These are phyloP conservation scores for Cantharis lateralis DNA, from an alignment of 2,888 invertebrate species.

Conservation along the genomic window DNA sequence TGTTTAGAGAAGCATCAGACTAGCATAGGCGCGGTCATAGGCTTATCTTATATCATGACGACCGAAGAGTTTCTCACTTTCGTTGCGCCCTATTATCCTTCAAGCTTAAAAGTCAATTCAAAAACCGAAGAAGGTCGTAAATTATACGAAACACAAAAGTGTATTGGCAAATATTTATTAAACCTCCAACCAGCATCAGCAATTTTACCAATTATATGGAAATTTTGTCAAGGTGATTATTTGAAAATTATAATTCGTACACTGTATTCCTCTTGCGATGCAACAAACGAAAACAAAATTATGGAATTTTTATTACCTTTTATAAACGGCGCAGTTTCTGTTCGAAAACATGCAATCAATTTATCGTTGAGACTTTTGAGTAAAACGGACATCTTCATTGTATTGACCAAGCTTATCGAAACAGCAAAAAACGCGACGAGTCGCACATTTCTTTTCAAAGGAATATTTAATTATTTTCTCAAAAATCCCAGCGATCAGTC, in stretches of 20 bases:
- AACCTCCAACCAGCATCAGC: conserved; percentile 9
- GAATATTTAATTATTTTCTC: conserved; percentile 10
- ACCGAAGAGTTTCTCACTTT: not conserved
- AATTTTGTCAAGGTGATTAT: conserved; percentile 19
- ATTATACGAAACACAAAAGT: not conserved
- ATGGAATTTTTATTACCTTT: conserved; percentile 8
- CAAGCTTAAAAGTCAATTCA: not conserved
- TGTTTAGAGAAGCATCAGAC: not conserved
- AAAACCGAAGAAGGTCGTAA: not conserved
- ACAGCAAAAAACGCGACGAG: conserved; percentile 3
- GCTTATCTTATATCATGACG: not conserved
- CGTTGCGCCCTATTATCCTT: not conserved
- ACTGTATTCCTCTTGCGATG: conserved; percentile 9
- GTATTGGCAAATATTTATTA: conserved; percentile 4
- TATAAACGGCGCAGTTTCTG: conserved; percentile 7
- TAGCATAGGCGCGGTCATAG: not conserved
- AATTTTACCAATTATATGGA: conserved; percentile 6
- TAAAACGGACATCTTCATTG: not conserved
- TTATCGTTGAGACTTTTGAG: conserved; percentile 11
- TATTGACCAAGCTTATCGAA: conserved; percentile 3
- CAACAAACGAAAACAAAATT: conserved; percentile 22
- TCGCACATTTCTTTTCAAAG: conserved; percentile 11
- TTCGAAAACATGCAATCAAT: conserved; percentile 24
- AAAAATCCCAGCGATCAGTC: conserved; percentile 8
- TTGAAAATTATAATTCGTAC: conserved; percentile 12